These are phyloP conservation scores for Squalus acanthias DNA, from an alignment of 2,797 vertebrate genomes.

Conservation along the genomic window DNA sequence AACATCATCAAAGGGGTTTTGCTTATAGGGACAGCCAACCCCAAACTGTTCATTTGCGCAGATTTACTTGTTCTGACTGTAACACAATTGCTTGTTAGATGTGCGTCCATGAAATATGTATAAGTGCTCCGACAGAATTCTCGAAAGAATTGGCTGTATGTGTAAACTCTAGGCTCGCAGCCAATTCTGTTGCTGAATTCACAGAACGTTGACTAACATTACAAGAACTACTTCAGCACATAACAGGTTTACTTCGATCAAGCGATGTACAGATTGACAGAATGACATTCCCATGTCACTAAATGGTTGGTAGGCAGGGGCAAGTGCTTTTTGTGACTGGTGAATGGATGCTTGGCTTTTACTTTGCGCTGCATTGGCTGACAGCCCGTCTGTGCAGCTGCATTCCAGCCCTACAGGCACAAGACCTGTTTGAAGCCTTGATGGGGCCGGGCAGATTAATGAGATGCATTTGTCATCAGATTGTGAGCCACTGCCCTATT, in stretches of 20 bases:
- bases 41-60: not conserved
- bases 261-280: not conserved
- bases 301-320: not conserved
- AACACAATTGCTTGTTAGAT: slow-evolving; percentile 3
- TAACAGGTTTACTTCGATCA: not conserved
- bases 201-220: slow-evolving; percentile 19
- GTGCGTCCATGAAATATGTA: not conserved
- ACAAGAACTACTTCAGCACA: not conserved
- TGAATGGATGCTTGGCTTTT: not conserved
- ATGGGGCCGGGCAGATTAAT: not conserved
- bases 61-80: not conserved
- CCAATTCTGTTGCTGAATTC: not conserved
- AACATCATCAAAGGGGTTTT: not conserved
- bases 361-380: not conserved
- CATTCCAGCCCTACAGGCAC: not conserved
- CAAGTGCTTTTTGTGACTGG: not conserved
- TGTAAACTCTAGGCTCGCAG: not conserved
- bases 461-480: not conserved
- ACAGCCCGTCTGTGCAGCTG: not conserved
- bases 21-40: not conserved
- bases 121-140: not conserved
- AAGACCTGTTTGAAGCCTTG: not conserved
- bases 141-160: not conserved
- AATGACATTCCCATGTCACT: not conserved
- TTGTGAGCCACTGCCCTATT: not conserved